Evolutionary conservation across 2,888 invertebrate species (phyloP).

Genomic region (Myathropa florea): DNA sequence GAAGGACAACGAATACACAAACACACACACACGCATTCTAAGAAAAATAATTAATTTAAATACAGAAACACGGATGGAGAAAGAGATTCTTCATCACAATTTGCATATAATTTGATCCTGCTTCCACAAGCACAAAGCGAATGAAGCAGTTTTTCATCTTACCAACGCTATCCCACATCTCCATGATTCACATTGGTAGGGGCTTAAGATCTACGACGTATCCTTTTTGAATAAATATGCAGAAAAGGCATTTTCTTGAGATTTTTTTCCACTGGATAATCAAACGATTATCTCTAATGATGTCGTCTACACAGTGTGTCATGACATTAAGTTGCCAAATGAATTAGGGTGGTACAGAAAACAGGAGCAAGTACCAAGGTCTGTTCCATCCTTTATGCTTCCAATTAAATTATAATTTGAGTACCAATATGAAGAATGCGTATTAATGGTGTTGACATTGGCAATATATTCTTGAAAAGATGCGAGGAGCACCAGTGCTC

Average conservation of each 20-base stretch:
- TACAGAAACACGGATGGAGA: slow-evolving; percentile 9
- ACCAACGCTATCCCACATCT: neutral
- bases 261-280: slow-evolving; percentile 26
- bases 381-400: neutral
- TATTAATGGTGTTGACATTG: neutral
- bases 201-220: neutral
- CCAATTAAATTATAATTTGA: neutral
- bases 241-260: slow-evolving; percentile 12
- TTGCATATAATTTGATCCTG: slow-evolving; percentile 33
- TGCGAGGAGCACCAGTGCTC: neutral
- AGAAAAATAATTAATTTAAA: slow-evolving; percentile 50
- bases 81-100: slow-evolving; percentile 11
- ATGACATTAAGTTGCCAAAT: neutral
- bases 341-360: neutral
- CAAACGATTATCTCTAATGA: slow-evolving; percentile 25
- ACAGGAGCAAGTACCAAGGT: neutral
- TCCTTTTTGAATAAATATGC: slow-evolving; percentile 18
- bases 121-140: neutral
- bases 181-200: neutral
- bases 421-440: neutral
- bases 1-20: slow-evolving; percentile 7
- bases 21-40: neutral
- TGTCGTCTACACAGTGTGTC: neutral
- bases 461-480: neutral
- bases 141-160: neutral